phyloP scores from a whole-genome alignment of 1,140 invertebrate genomes.

The Drosophila auraria region DNA sequence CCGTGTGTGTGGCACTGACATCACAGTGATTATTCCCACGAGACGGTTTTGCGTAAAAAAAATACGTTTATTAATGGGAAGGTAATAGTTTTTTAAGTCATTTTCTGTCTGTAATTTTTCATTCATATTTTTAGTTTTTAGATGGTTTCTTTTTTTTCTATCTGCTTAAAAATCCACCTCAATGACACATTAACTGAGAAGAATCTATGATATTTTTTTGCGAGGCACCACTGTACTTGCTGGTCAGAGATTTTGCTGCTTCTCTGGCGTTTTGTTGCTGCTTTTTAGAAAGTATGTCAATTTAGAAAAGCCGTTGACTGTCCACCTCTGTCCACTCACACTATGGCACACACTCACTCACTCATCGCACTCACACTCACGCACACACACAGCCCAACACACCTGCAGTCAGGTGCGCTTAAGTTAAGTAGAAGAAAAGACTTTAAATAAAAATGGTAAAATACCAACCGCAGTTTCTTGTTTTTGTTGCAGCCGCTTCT shows the following conservation, averaged over 20 bases:
- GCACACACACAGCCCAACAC: not conserved
- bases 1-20: slow-evolving; percentile 25
- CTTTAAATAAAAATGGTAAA: slow-evolving; percentile 19
- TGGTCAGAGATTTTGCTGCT: slow-evolving; percentile 59
- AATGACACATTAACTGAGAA: too few relatives aligned
- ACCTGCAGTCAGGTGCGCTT: slow-evolving; percentile 31
- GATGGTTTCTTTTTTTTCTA: too few relatives aligned
- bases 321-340: slow-evolving; percentile 52
- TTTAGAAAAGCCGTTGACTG: slow-evolving; percentile 82
- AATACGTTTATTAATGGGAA: not conserved
- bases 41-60: not conserved
- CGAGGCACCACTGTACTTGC: slow-evolving; percentile 37
- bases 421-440: slow-evolving; percentile 9
- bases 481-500: slow-evolving; percentile 27
- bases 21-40: slow-evolving; percentile 13
- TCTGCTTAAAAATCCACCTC: too few relatives aligned
- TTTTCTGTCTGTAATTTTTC: too few relatives aligned
- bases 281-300: slow-evolving; percentile 83
- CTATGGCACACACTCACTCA: slow-evolving; percentile 25
- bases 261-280: slow-evolving; percentile 49
- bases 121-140: too few relatives aligned
- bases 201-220: not conserved
- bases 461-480: slow-evolving; percentile 58
- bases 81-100: too few relatives aligned
- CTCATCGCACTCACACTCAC: slow-evolving; percentile 21